These are phyloP conservation scores for Styela plicata DNA, from an alignment of 23 tunicate species.

Conservation along the genomic window DNA sequence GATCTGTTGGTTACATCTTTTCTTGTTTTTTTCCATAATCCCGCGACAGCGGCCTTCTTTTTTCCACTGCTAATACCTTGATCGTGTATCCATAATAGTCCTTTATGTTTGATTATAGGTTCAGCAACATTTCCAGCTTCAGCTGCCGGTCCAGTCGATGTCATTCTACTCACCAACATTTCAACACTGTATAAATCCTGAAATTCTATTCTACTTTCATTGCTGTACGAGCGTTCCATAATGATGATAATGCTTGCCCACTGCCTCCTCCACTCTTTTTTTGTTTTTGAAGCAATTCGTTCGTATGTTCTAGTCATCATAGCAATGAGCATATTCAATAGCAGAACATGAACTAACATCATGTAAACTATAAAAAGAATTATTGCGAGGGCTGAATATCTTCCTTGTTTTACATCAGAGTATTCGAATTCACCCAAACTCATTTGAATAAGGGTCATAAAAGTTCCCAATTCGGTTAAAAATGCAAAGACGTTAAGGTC, in stretches of 20 bases:
- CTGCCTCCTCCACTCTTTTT: conserved; percentile 69
- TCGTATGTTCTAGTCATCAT: conserved; percentile 94
- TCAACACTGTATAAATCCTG: conserved; percentile 52
- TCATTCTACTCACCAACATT: conserved; percentile 47
- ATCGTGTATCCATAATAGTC: conserved; percentile 27
- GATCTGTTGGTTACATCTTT: not conserved
- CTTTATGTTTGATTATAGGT: not conserved
- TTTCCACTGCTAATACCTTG: conserved; percentile 19
- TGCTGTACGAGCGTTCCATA: conserved; percentile 72
- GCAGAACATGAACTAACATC: conserved; percentile 74
- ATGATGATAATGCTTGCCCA: conserved; percentile 84
- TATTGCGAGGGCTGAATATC: conserved; percentile 57
- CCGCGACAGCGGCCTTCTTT: conserved; percentile 14
- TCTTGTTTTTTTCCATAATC: conserved; percentile 20
- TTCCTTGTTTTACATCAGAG: conserved; percentile 27
- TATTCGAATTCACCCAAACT: conserved; percentile 80
- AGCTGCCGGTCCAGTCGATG: conserved; percentile 63
- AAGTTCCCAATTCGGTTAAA: conserved; percentile 46
- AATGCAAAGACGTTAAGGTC: conserved; percentile 54
- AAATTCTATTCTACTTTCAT: conserved; percentile 39
- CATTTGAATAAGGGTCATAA: conserved; percentile 82
- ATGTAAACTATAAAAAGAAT: conserved; percentile 68
- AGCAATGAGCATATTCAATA: conserved; percentile 90
- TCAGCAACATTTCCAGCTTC: not conserved
- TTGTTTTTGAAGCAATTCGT: conserved; percentile 45